Conservation (phyloP, 2,797 vertebrate genomes). For the Columba guinea region DNA sequence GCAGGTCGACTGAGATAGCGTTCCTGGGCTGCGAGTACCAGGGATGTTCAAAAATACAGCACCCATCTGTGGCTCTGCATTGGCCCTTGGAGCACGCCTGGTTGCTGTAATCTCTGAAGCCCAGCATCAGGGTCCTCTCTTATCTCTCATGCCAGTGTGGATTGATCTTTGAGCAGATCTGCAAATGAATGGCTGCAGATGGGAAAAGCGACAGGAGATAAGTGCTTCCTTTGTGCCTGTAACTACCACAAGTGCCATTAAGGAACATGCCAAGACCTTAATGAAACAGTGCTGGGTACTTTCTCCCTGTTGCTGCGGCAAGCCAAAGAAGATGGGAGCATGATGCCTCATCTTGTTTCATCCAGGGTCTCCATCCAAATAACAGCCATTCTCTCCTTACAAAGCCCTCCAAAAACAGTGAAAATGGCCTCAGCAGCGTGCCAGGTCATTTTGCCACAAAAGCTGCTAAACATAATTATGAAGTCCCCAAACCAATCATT, state of each 20-base stretch:
- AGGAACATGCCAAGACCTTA: neutral
- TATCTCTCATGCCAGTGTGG: neutral
- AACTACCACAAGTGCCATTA: neutral
- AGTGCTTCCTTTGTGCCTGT: neutral
- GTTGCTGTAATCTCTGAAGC: neutral
- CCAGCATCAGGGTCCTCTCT: neutral
- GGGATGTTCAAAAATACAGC: neutral
- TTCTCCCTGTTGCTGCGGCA: neutral
- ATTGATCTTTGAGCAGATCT: slow-evolving; percentile 22
- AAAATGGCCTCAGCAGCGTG: neutral
- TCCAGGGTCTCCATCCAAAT: neutral
- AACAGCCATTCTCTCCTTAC: neutral
- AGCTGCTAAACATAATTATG: neutral
- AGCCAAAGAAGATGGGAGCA: neutral
- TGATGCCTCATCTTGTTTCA: neutral
- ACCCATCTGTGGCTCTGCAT: neutral
- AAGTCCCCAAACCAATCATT: slow-evolving; percentile 14
- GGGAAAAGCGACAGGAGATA: neutral
- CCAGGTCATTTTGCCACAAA: neutral
- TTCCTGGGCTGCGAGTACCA: neutral
- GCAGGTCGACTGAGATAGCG: accelerated
- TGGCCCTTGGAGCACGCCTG: neutral
- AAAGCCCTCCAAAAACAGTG: neutral
- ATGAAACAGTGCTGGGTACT: neutral
- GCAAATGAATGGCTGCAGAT: neutral